Evolutionary conservation across 2,888 invertebrate genomes (phyloP), one percentile per base, ranked within the genome.

Genomic region (Lasioglossum figueresi): DNA sequence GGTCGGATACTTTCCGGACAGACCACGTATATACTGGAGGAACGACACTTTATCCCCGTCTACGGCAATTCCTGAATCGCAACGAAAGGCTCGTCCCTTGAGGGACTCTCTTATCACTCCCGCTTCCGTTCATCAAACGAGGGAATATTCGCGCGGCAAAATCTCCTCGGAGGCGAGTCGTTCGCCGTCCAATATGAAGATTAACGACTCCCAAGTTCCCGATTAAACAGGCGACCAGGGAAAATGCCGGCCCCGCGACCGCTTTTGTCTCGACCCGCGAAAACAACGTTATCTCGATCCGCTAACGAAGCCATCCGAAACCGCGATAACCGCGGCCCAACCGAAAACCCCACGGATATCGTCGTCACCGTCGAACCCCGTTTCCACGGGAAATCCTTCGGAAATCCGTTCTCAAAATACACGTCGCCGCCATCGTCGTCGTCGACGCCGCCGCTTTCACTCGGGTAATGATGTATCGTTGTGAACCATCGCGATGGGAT

Each of bases 261-360:
- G 48, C 82, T 75, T 86, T 82, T 86, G 83, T 87, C 75, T 70
- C 31, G 34, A 16, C 37, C 56, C n/a, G 74, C 40, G 80, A 34
- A 37, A 79, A 76, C 82, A 83, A 80, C 80, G 78, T 83, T 86
- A 89, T 89, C 89, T 86, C 79, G 90, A 90, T 88, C 66, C 83
- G 16, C 40, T 85, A 85, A 85, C 82, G 74, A 86, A 77, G 80
- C 85, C 75, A 77, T 70, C 85, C 63, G 63, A 80, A 86, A 80
- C 80, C 76, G n/a, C 63, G 79, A 84, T 84, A 84, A 75, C 84
- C 74, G 6, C 56, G 66, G 19, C 19, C 52, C 66, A 16, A 2
- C 23, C 8, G 66, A 66, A 31, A 31, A 31, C 19, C 19, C 34
- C 31, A 19, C 8, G 66, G 34, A 52, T 66, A 66, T 45, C 31